These are phyloP conservation scores for Muraenolepis orangiensis DNA, from an alignment of 2,797 vertebrate genomes.

Conservation along the genomic window DNA sequence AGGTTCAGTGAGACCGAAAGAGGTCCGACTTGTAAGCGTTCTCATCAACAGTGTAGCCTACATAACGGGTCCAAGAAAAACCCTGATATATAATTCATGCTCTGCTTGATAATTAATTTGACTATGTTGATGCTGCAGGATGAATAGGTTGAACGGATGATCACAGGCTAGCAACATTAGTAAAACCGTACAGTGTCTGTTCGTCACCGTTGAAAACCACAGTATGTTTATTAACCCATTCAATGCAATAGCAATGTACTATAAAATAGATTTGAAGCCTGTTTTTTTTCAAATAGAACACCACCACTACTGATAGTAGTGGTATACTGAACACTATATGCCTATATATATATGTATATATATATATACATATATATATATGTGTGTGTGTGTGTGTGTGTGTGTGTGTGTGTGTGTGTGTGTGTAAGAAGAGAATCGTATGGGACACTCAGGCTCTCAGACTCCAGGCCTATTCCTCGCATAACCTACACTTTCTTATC, in stretches of 20 bases:
- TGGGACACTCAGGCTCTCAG: slow-evolving; percentile 13
- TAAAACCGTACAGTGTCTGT: neutral
- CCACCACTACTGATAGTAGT: neutral
- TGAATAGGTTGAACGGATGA: neutral
- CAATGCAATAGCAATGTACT: neutral
- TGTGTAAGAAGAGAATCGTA: slow-evolving; percentile 22
- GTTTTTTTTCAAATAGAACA: neutral
- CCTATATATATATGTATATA: too few relatives aligned
- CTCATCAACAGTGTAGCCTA: neutral
- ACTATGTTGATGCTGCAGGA: neutral
- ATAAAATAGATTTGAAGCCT: neutral
- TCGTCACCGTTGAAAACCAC: neutral
- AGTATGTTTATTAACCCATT: neutral
- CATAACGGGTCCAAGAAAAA: neutral
- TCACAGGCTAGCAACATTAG: neutral
- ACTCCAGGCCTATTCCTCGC: slow-evolving; percentile 32
- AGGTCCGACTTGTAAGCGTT: neutral
- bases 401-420: too few relatives aligned
- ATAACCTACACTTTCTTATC: slow-evolving; percentile 47
- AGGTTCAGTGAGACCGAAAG: neutral
- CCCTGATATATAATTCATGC: neutral
- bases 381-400: too few relatives aligned
- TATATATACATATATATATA: too few relatives aligned
- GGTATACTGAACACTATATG: slow-evolving; percentile 29
- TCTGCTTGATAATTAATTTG: neutral